Base-by-base conservation (phyloP, 2,797 vertebrate species). In the Fundulus diaphanus region DNA sequence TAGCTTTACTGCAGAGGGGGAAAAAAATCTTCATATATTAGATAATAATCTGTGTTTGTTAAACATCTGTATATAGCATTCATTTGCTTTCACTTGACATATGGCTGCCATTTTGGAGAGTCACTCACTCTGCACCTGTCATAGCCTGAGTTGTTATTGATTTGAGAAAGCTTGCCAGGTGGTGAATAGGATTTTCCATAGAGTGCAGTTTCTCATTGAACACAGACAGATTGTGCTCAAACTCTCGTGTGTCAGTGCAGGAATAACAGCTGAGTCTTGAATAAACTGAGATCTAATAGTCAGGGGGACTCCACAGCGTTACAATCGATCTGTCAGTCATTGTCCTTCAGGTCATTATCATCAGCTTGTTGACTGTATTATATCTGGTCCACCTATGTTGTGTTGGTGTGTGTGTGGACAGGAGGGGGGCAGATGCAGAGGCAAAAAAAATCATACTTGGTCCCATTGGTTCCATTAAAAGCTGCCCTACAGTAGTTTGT, bases 391-490 rank as follows among this genome's bases (percentile, higher is more conserved):
- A 16, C 63, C 51, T 85, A 51, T 71, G 24, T 80, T 82, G 49
- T 79, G 52, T 72, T 59, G 59, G 1, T 7, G 68, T 61, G 67
- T 82, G 27, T 1, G 54, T 42, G 15, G n/a, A 27, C 31, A 24
- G 18, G 37, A 37, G 29, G 13, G 68, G 68, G 48, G 68, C 24
- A 27, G 20, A 24, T 46, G 49, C n/a, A 51, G 57, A 71, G 73
- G 70, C 71, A 70, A 27, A 61, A 49, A 73, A 63, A 69, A n/a
- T 59, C 4, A 15, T 76, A 56, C 70, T 74, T 42, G 73, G 84
- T 93, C 92, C 92, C 93, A 89, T 84, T 89, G 91, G 93, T 83
- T 92, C 92, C 82, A 94, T 94, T 94, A 93, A 93, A 94, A 93
- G 84, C 87, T 93, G 92, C 92, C 92, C 92, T 91, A 90, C 87